Percentiles rank a stretch among this genome's conserved stretches.
phyloP scores from a whole-genome alignment of 2,797 vertebrate genomes.

The Kryptolebias ocellatus region DNA sequence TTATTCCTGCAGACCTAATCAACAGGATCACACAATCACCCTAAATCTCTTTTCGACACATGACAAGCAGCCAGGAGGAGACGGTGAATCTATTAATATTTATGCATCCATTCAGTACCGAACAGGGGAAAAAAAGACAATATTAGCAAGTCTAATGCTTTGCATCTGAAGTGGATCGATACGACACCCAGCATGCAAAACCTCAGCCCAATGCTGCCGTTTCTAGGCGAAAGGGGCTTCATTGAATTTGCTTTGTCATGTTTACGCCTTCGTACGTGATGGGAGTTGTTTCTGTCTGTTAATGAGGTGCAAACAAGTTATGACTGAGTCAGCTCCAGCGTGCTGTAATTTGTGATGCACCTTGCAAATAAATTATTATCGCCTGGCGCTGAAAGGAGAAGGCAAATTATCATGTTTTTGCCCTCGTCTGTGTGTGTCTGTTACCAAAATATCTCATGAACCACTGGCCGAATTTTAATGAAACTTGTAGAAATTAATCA shows the following conservation, averaged over 20 bases:
- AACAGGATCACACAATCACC: constrained; percentile 61
- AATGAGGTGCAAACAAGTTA: constrained; percentile 66
- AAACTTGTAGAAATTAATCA: no score
- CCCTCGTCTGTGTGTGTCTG: no score
- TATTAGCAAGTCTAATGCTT: constrained; percentile 79
- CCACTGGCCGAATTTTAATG: no score
- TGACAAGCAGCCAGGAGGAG: constrained; percentile 58
- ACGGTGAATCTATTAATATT: constrained; percentile 73
- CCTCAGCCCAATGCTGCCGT: constrained; percentile 40
- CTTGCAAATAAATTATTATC: constrained; percentile 5
- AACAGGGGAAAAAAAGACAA: constrained; percentile 51
- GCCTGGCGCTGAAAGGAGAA: no score
- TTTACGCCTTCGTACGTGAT: constrained; percentile 24
- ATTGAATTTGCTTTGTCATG: constrained; percentile 28
- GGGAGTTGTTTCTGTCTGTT: constrained; percentile 26
- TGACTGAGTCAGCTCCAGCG: constrained; percentile 49
- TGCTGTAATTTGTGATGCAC: constrained; percentile 41
- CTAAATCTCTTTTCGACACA: constrained; percentile 44
- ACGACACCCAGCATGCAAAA: constrained; percentile 36
- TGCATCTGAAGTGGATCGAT: constrained; percentile 48
- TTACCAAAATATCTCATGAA: no score
- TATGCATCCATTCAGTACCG: constrained; percentile 66
- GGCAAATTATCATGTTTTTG: no score
- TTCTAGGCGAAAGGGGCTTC: constrained; percentile 29
- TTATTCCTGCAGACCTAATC: constrained; percentile 68